Conservation (phyloP, 2,113 vertebrate genomes). For the Chrysochloris asiatica region DNA sequence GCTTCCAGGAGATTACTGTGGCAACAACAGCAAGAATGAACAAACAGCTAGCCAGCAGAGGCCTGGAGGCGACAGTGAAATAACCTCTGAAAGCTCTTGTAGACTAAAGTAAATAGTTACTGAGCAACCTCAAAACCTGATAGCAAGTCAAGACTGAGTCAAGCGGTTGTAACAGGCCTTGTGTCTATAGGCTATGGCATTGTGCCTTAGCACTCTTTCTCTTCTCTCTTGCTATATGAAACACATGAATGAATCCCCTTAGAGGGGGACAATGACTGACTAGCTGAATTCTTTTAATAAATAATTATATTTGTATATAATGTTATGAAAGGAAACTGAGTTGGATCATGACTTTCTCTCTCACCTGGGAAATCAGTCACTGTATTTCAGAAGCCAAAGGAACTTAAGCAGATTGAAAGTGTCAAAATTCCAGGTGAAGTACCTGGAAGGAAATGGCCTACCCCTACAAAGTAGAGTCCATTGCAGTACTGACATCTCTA, state of each 20-base stretch:
- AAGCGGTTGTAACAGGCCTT: background rate
- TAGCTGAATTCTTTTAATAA: no score
- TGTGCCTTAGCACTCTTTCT: background rate
- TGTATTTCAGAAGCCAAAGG: constrained; percentile 4
- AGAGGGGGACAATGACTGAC: background rate
- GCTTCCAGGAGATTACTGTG: background rate
- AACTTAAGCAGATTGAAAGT: constrained; percentile 9
- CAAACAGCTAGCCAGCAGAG: background rate
- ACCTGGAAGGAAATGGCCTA: background rate
- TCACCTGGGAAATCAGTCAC: constrained; percentile 2
- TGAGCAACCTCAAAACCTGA: background rate
- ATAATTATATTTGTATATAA: background rate
- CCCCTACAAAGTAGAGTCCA: background rate
- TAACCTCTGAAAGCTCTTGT: background rate
- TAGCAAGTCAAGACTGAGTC: background rate
- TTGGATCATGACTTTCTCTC: background rate
- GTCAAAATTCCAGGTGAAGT: background rate
- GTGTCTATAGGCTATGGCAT: background rate
- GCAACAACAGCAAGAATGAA: background rate
- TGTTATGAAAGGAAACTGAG: background rate
- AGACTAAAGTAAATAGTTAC: background rate
- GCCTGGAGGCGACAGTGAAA: no score
- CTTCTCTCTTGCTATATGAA: background rate
- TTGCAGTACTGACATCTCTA: background rate
- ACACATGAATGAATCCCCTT: background rate